Conservation (phyloP, 2,888 invertebrate species). For the Mythimna impura region DNA sequence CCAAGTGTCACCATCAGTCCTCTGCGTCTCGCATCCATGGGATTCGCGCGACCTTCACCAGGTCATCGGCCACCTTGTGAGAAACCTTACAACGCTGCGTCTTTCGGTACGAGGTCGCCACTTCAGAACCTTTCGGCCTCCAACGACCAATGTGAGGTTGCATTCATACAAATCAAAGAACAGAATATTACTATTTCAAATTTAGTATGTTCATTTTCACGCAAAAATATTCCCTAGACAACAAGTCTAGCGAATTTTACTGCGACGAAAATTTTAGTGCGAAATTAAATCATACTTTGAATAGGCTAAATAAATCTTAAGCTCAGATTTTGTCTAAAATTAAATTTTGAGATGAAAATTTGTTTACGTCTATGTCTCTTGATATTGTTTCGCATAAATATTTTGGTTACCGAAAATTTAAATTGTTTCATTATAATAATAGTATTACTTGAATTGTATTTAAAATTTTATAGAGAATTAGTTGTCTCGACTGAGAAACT, state of each 20-base stretch:
- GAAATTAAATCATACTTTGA: constrained; percentile 45
- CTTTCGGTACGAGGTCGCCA: too few relatives aligned
- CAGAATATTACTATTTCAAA: too few relatives aligned
- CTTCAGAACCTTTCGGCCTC: too few relatives aligned
- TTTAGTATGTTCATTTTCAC: background rate
- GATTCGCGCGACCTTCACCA: too few relatives aligned
- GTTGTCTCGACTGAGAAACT: background rate
- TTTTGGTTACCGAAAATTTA: constrained; percentile 22
- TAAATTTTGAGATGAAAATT: constrained; percentile 45
- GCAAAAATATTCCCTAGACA: constrained; percentile 5
- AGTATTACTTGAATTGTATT: constrained; percentile 1
- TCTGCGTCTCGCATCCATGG: too few relatives aligned
- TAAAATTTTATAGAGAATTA: constrained; percentile 11
- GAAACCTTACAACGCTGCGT: too few relatives aligned
- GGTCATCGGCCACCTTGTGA: too few relatives aligned
- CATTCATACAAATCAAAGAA: background rate
- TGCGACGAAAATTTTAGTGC: constrained; percentile 7
- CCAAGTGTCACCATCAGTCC: too few relatives aligned
- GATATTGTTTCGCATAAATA: constrained; percentile 11
- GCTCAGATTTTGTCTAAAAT: constrained; percentile 35
- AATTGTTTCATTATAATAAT: constrained; percentile 1
- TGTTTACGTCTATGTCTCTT: constrained; percentile 27
- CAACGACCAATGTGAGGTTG: too few relatives aligned
- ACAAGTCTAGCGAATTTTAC: too few relatives aligned
- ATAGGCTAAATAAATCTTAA: constrained; percentile 53